A percentile compares a stretch with the other conserved stretches of the same genome.
Evolutionary conservation across 2,797 vertebrate species (phyloP).

Genomic region (Scleropages formosus): DNA sequence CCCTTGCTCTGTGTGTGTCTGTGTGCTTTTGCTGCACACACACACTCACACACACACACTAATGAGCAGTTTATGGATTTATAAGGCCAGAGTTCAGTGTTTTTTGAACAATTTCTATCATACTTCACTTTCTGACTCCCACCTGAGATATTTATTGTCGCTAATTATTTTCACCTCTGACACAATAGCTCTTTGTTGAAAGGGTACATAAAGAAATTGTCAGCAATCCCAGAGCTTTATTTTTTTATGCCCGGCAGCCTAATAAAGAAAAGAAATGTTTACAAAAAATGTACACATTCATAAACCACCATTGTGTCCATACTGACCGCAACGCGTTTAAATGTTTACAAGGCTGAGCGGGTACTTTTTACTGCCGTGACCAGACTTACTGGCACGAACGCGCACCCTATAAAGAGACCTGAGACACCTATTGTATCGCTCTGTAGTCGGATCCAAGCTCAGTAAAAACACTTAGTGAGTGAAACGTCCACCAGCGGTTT

Average conservation of each 20-base stretch:
- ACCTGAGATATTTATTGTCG: too few species aligned
- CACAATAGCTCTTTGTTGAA: too few species aligned
- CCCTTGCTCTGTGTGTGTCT: not conserved
- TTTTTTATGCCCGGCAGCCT: too few species aligned
- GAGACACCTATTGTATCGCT: not conserved
- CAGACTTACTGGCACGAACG: not conserved
- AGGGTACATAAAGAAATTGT: too few species aligned
- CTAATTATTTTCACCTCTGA: too few species aligned
- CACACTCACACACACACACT: too few species aligned
- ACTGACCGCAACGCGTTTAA: constrained; percentile 1
- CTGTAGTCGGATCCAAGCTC: not conserved
- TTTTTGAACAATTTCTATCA: too few species aligned
- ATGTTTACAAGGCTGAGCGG: not conserved
- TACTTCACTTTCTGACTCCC: too few species aligned
- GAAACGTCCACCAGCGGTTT: constrained; percentile 11
- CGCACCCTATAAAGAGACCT: not conserved
- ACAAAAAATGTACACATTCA: not conserved
- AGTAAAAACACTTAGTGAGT: constrained; percentile 26
- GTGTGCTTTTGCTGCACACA: not conserved
- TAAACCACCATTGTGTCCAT: constrained; percentile 1
- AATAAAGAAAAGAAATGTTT: not conserved
- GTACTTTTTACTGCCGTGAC: constrained; percentile 21
- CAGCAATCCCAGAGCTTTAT: too few species aligned
- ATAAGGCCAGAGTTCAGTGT: too few species aligned
- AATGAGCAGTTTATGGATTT: too few species aligned